Evolutionary conservation across 2,113 vertebrate species (phyloP), one percentile per base, ranked within the genome.

Genomic region (Sander vitreus): DNA sequence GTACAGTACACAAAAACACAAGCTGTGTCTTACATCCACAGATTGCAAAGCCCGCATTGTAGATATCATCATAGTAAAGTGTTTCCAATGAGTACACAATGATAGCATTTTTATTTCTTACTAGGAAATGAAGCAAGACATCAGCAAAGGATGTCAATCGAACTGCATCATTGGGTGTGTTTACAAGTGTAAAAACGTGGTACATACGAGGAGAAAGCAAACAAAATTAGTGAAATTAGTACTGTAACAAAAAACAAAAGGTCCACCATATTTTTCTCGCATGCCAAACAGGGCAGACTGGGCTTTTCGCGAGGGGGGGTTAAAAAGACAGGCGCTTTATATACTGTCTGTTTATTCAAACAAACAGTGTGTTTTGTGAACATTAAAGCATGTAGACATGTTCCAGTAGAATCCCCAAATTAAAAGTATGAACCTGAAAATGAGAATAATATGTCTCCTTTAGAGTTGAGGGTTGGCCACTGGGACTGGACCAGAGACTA

Each of bases 401-500:
- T 43, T 43, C 39, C 39, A 43, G 39, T 11, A 43, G 39, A 43
- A 43, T 11, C 39, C 39, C 39, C 10, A 43, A 43, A 43, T 11
- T 11, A 43, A 9, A 39, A 39, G 2, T 43, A 11, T 43, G 2
- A 43, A 43, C 39, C 39, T 43, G 10, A 43, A 43, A 43, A 10
- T 11, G 39, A 43, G 39, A 43, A 43, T 10, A 39, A 39, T 43
- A 10, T 43, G 10, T 43, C 2, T 43, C 39, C 39, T 43, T 43
- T 43, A 43, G 10, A 43, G 39, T 43, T 11, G 39, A 43, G 39
- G 39, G 39, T 10, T 62, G 58, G 8, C 11, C 10, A 59, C 33
- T 64, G 33, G 57, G 77, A 80, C 58, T 58, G 45, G 36, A 25
- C 19, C 55, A 65, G 51, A 47, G n/a, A 60, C 50, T 77, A 51